Evolutionary conservation across 2,797 vertebrate genomes (phyloP).

Genomic region (Schizothorax lantsangensis): DNA sequence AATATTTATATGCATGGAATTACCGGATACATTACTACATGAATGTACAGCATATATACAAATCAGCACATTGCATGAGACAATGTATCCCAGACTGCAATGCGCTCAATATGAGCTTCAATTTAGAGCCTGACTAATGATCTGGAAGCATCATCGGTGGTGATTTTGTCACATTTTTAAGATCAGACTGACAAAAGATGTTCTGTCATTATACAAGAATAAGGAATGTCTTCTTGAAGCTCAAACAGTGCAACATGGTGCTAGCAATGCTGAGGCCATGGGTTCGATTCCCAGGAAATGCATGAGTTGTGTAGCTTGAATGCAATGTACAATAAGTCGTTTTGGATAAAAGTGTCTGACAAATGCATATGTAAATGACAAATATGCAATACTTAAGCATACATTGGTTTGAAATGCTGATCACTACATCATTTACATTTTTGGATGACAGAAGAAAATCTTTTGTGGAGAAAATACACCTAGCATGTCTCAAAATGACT

Average conservation of each 20-base stretch:
- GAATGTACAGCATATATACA: not conserved
- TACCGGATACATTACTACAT: conserved; percentile 7
- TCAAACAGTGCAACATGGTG: not conserved
- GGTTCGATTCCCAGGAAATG: not conserved
- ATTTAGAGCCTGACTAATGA: not conserved
- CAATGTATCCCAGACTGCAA: not conserved
- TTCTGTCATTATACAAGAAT: not conserved
- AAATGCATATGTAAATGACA: not conserved
- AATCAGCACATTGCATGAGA: not conserved
- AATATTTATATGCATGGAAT: conserved; percentile 11
- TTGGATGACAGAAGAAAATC: too few species aligned
- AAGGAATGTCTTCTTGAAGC: not conserved
- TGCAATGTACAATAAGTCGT: not conserved
- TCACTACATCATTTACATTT: not conserved
- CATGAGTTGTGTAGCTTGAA: not conserved
- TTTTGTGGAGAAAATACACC: too few species aligned
- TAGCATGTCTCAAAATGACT: not conserved
- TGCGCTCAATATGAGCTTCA: not conserved
- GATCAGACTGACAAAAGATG: not conserved
- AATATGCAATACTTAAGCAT: not conserved
- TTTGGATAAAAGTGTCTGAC: not conserved
- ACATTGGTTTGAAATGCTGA: not conserved
- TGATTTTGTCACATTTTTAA: not conserved
- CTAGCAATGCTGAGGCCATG: not conserved
- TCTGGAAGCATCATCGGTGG: not conserved